Evolutionary conservation across 1,140 invertebrate species (phyloP), one percentile per base, ranked within the genome.

Genomic region (Magallana gigas): DNA sequence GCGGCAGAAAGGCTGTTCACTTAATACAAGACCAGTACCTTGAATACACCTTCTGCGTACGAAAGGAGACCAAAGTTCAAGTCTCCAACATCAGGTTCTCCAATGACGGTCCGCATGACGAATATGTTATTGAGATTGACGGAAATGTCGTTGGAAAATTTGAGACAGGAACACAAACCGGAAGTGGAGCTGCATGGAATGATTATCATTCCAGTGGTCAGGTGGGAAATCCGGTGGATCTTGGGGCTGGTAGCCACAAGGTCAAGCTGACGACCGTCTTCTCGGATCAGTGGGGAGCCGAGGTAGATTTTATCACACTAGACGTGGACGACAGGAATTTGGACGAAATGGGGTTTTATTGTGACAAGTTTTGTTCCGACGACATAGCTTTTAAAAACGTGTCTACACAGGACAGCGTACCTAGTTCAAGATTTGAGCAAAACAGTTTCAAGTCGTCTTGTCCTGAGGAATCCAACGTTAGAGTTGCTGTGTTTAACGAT

Each of bases 391-490:
- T 76, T 29, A 29, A 76, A 76, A 29, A 76, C 23, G 68, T 23
- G 12, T 9, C 23, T 29, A 76, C 23, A 76, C 12, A 29, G 36
- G 68, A 76, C 68, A 76, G 68, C 23, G 23, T 76, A 29, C 68
- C 68, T 29, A 23, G 68, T 1, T 76, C 83, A 60, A 57, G 12
- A 14, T 83, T 89, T 23, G 23, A 58, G n/a, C 90, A 91, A 29
- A 64, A 71, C 14, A 90, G 88, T 23, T 91, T 88, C 18, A 57
- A 18, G 11, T 88, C 90, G 2, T 81, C 71, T 58, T 91, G 91
- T 68, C 88, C 91, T 2, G 91, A 91, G 56, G 90, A 90, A 36
- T 90, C 90, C 60, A 91, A 91, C 82, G 88, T 91, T 7, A 88
- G 91, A 57, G 84, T 91, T 8, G 64, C 87, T 18, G 57, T 90